Base-by-base conservation (phyloP, 1,140 invertebrate species). In the Chrysomallon squamiferum region DNA sequence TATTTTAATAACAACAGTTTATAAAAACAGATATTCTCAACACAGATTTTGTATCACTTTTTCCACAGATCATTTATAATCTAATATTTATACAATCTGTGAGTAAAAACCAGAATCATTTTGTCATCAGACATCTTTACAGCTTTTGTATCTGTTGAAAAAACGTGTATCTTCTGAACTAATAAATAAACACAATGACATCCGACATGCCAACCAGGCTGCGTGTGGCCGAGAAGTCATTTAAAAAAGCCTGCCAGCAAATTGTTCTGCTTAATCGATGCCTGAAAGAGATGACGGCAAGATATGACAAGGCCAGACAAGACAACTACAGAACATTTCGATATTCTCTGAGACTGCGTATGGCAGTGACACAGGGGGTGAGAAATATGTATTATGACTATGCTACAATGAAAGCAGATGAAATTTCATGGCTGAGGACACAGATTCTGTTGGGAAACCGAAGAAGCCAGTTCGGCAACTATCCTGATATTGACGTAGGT, bases 381-480 rank as follows among this genome's bases (percentile, higher is more conserved):
- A 45, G 77, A 35, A 79, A 79, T 54, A 79, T 79, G 77, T 77
- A 65, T 45, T 71, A 75, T 33, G 75, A 75, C 50, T 79, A 72
- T 57, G 77, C 77, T n/a, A 50, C 58, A 7, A 65, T 59, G 20
- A 73, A 74, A 58, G 76, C 74, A 3, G 74, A 78, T 35, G 66
- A 68, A 38, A 69, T 78, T 35, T 62, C 69, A 20, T 59, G 71
- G 13, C 43, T 78, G 32, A 61, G 74, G 43, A 59, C 56, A 15
- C 62, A 73, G 35, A 38, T 38, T 38, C 15, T 38, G 15, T 15
- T 38, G 15, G 35, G 35, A 38, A 38, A 15, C 15, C 35, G 35
- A 15, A 38, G 5, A 7, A 38, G 35, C 35, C 5, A 15, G 5
- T 38, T 38, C 5, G 15, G 15, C 15, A 15, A 38, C 6, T 15